Conservation (phyloP, 2,113 vertebrate genomes). For the Lepidothrix coronata region DNA sequence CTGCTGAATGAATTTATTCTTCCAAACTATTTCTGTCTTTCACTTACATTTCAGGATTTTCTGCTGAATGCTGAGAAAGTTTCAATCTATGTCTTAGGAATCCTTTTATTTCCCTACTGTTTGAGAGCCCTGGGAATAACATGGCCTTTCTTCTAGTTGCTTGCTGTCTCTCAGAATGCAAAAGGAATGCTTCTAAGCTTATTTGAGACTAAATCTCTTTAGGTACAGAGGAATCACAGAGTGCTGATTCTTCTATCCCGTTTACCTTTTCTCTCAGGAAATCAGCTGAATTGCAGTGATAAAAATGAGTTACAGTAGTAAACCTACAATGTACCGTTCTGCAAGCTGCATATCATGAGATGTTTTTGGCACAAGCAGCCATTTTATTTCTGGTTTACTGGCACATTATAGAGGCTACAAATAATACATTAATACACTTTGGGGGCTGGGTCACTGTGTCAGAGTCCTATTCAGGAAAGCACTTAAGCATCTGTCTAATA, state of each 20-base stretch:
- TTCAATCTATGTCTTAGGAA: neutral
- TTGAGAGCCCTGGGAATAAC: neutral
- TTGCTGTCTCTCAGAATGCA: neutral
- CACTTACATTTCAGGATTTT: neutral
- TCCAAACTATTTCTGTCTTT: neutral
- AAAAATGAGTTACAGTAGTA: conserved; percentile 45
- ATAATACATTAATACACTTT: neutral
- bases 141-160: neutral
- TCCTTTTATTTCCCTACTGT: neutral
- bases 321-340: neutral
- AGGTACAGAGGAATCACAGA: neutral
- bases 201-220: conserved; percentile 15
- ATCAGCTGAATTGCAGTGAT: neutral
- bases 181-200: neutral
- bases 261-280: conserved; percentile 10
- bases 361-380: conserved; percentile 2
- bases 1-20: neutral
- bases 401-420: neutral
- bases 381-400: conserved; percentile 41
- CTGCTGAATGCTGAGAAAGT: neutral
- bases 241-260: neutral
- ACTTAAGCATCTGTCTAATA: neutral
- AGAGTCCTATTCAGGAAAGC: neutral
- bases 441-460: conserved; percentile 6
- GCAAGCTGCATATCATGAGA: neutral